phyloP scores from a whole-genome alignment of 1,140 invertebrate genomes.

The Rhagoletis pomonella region DNA sequence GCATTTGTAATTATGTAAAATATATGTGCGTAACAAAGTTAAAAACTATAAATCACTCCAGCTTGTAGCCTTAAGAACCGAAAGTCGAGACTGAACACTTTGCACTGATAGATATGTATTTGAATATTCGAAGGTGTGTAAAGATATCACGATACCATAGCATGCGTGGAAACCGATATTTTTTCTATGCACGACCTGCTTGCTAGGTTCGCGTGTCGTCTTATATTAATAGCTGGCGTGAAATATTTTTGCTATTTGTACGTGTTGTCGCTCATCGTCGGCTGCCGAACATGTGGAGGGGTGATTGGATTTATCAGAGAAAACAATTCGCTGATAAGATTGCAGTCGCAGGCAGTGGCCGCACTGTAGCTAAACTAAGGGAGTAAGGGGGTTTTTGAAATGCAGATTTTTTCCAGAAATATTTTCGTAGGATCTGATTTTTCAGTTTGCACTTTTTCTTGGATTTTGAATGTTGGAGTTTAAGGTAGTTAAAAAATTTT shows the following conservation, averaged over 20 bases:
- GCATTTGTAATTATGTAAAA: constrained; percentile 33
- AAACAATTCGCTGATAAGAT: constrained; percentile 25
- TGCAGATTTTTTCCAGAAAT: too few species aligned
- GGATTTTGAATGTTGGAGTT: too few species aligned
- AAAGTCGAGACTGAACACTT: neutral
- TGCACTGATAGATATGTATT: neutral
- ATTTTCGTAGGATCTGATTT: too few species aligned
- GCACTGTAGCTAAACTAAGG: neutral
- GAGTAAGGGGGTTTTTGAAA: neutral
- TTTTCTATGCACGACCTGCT: neutral
- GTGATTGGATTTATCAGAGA: neutral
- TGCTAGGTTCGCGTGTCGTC: neutral
- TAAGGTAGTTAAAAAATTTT: too few species aligned
- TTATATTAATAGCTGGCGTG: constrained; percentile 23
- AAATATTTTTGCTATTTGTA: constrained; percentile 36
- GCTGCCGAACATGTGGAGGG: neutral
- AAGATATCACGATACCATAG: neutral
- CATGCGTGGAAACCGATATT: neutral
- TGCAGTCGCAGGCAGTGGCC: neutral
- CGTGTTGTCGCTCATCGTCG: neutral
- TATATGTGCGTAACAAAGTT: neutral
- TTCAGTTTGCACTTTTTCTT: too few species aligned
- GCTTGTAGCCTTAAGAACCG: neutral
- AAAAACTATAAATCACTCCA: neutral
- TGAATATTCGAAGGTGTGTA: neutral